A percentile compares a stretch with the other conserved stretches of the same genome.
phyloP scores from a whole-genome alignment of 2,888 invertebrate genomes.

The Cryptops parisi region DNA sequence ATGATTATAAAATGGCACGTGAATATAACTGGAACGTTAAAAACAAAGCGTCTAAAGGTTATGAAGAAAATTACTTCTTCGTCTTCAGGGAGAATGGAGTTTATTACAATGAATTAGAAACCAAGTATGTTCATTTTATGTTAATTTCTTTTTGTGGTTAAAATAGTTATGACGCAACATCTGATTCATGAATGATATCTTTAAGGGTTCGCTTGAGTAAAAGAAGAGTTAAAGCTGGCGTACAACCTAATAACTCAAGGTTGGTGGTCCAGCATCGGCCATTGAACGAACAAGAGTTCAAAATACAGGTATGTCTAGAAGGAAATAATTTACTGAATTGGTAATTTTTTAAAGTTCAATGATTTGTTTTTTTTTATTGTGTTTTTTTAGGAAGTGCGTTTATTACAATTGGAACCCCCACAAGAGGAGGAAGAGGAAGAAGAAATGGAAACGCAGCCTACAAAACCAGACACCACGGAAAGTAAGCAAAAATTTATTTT shows the following conservation, averaged over 20 bases:
- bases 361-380: not conserved
- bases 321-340: too few relatives aligned
- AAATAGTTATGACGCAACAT: too few relatives aligned
- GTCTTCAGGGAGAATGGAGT: constrained; percentile 79
- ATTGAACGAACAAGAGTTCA: constrained; percentile 66
- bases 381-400: constrained; percentile 37
- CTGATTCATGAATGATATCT: too few relatives aligned
- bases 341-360: too few relatives aligned
- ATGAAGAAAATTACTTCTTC: constrained; percentile 95
- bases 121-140: constrained; percentile 40
- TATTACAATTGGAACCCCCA: constrained; percentile 75
- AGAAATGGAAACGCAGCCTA: too few relatives aligned
- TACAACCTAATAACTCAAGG: constrained; percentile 56
- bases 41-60: constrained; percentile 85
- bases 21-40: constrained; percentile 99
- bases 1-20: constrained; percentile 92
- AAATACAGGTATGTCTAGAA: constrained; percentile 65
- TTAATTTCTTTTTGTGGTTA: not conserved
- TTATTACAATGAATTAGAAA: constrained; percentile 90
- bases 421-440: constrained; percentile 51
- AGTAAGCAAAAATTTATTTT: too few relatives aligned
- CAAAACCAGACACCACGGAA: too few relatives aligned
- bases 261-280: constrained; percentile 82
- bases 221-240: constrained; percentile 62
- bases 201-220: constrained; percentile 78